A percentile compares a stretch with the other conserved stretches of the same genome.
phyloP scores from a whole-genome alignment of 1,140 invertebrate genomes.

The Drosophila funebris region DNA sequence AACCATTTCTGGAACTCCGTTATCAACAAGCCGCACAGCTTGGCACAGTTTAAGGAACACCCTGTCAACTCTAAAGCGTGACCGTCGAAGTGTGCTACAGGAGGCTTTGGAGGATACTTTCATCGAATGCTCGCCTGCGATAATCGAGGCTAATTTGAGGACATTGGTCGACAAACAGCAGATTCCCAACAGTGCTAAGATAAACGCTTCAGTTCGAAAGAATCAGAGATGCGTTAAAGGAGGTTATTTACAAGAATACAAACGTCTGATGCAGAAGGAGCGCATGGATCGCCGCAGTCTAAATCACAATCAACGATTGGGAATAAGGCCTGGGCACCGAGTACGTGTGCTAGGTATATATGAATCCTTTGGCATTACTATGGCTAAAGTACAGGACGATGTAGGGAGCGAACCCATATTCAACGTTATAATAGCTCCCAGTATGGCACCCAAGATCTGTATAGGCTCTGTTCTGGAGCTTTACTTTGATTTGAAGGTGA shows the following conservation, averaged over 20 bases:
- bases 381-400: constrained; percentile 12
- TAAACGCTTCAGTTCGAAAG: neutral
- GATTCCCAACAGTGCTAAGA: neutral
- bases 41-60: constrained; percentile 4
- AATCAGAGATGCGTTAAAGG: constrained; percentile 25
- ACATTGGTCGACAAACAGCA: neutral
- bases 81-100: neutral
- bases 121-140: neutral
- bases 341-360: constrained; percentile 1
- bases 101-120: neutral
- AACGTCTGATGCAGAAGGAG: constrained; percentile 6
- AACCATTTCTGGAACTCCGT: neutral
- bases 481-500: constrained; percentile 9
- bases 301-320: constrained; percentile 20
- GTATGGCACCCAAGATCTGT: neutral
- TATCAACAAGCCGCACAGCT: neutral
- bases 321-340: constrained; percentile 8
- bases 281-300: constrained; percentile 35
- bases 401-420: neutral
- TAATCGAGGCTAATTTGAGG: constrained; percentile 7
- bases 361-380: constrained; percentile 37
- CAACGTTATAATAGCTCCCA: constrained; percentile 18
- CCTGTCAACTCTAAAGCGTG: neutral
- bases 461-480: constrained; percentile 12
- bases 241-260: constrained; percentile 28